Conservation (phyloP, 2,797 vertebrate species). For the Acanthornis magna region DNA sequence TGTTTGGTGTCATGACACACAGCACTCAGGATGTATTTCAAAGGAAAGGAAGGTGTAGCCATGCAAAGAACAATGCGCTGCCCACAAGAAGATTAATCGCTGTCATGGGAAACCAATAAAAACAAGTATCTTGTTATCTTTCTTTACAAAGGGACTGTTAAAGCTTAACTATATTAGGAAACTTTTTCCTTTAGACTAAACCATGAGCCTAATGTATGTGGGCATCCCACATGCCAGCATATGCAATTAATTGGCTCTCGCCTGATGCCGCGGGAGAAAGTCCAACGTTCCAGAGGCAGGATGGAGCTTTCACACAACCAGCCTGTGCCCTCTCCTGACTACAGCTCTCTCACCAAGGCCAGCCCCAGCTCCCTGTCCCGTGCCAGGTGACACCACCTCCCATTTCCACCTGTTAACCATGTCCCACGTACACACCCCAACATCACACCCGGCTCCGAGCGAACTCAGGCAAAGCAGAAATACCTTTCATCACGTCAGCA, state of each 20-base stretch:
- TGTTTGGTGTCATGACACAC: not conserved
- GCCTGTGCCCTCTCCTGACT: not conserved
- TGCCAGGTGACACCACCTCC: not conserved
- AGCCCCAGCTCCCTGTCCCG: not conserved
- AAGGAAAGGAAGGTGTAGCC: conserved; percentile 40
- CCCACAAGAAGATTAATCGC: not conserved
- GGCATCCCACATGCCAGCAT: not conserved
- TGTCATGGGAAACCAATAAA: conserved; percentile 27
- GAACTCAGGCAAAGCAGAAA: not conserved
- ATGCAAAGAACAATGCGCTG: conserved; percentile 18
- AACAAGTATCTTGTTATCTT: conserved; percentile 41
- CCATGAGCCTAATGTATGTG: not conserved
- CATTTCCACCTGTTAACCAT: not conserved
- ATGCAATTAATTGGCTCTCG: not conserved
- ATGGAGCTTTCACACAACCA: not conserved
- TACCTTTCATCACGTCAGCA: conserved; percentile 36
- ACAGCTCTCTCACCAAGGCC: not conserved
- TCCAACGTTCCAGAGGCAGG: not conserved
- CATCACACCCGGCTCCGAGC: not conserved
- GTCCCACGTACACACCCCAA: not conserved
- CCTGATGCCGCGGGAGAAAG: conserved; percentile 13
- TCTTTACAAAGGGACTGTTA: conserved; percentile 40
- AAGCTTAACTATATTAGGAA: conserved; percentile 56
- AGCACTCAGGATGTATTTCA: not conserved
- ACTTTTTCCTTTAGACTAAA: conserved; percentile 48